A percentile compares a stretch with the other conserved stretches of the same genome.
phyloP scores from a whole-genome alignment of 2,888 invertebrate species.

The Andrena dorsata region DNA sequence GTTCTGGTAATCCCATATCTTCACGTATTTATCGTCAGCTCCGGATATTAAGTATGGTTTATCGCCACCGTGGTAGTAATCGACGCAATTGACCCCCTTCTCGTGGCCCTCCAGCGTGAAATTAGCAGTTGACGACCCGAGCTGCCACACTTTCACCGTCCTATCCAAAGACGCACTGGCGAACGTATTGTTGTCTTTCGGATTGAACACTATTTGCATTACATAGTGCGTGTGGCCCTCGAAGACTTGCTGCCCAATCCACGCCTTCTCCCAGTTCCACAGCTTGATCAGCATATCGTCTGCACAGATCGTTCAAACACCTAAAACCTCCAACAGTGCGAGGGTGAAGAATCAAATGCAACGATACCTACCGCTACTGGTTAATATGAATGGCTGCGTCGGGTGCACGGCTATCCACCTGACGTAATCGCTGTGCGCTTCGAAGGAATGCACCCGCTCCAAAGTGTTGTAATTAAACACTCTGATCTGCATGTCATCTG shows the following conservation, averaged over 20 bases:
- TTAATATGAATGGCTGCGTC: slow-evolving; percentile 97
- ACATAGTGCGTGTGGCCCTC: slow-evolving; percentile 99
- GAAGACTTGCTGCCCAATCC: slow-evolving; percentile 99
- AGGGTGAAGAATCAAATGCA: neutral
- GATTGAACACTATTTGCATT: slow-evolving; percentile 99
- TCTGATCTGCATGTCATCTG: slow-evolving; percentile 97
- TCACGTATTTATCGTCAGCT: slow-evolving; percentile 98
- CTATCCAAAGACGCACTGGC: slow-evolving; percentile 99
- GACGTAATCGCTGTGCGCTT: slow-evolving; percentile 99
- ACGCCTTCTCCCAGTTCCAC: slow-evolving; percentile 99
- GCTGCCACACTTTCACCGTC: slow-evolving; percentile 99
- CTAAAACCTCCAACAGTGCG: neutral
- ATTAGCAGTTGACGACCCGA: slow-evolving; percentile 98
- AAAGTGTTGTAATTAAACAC: slow-evolving; percentile 99
- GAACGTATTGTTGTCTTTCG: slow-evolving; percentile 99
- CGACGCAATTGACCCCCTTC: slow-evolving; percentile 99
- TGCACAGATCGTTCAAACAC: slow-evolving; percentile 79
- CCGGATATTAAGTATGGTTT: slow-evolving; percentile 99
- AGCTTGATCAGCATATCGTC: slow-evolving; percentile 99
- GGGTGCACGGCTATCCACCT: slow-evolving; percentile 98
- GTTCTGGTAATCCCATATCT: slow-evolving; percentile 99
- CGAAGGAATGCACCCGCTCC: slow-evolving; percentile 97
- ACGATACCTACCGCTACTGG: slow-evolving; percentile 94
- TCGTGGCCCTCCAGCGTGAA: slow-evolving; percentile 99
- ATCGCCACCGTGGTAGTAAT: slow-evolving; percentile 99